These are phyloP conservation scores for Lagodon rhomboides DNA, from an alignment of 2,797 vertebrate genomes.

Conservation along the genomic window DNA sequence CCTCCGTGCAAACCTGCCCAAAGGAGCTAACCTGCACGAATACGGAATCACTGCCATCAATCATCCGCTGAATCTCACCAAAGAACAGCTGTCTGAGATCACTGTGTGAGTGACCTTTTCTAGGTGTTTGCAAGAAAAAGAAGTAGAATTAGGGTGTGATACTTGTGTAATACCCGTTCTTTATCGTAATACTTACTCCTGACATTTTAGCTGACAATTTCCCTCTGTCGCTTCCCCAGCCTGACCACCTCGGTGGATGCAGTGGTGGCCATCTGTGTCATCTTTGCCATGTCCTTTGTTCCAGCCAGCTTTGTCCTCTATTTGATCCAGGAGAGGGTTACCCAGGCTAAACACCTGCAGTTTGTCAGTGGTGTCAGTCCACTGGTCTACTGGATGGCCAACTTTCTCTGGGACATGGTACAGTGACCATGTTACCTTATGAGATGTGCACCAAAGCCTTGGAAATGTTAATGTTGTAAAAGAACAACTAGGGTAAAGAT, in stretches of 20 bases:
- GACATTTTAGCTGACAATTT: background rate
- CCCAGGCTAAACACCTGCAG: conserved; percentile 95
- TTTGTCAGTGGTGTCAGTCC: conserved; percentile 95
- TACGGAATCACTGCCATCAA: conserved; percentile 93
- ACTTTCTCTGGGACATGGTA: conserved; percentile 97
- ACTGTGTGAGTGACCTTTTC: conserved; percentile 88
- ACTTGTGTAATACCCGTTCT: too few species aligned
- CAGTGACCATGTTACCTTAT: conserved; percentile 52
- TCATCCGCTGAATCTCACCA: conserved; percentile 96
- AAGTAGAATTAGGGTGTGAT: background rate
- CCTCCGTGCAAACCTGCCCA: conserved; percentile 88
- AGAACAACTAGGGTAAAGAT: background rate
- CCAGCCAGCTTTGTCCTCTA: conserved; percentile 96
- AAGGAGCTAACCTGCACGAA: conserved; percentile 84
- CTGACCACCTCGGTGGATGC: conserved; percentile 94
- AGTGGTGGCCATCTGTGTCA: conserved; percentile 93
- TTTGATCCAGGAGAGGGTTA: conserved; percentile 94
- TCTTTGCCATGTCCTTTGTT: conserved; percentile 97
- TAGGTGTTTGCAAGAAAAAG: background rate
- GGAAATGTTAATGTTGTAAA: background rate
- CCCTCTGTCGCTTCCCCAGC: conserved; percentile 69
- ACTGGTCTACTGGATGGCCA: conserved; percentile 91
- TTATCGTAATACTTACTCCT: background rate
- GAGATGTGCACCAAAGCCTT: background rate
- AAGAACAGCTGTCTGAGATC: conserved; percentile 95